These are phyloP conservation scores for Brachionus asplanchnoidis DNA, from an alignment of 1,140 invertebrate species.

Conservation along the genomic window DNA sequence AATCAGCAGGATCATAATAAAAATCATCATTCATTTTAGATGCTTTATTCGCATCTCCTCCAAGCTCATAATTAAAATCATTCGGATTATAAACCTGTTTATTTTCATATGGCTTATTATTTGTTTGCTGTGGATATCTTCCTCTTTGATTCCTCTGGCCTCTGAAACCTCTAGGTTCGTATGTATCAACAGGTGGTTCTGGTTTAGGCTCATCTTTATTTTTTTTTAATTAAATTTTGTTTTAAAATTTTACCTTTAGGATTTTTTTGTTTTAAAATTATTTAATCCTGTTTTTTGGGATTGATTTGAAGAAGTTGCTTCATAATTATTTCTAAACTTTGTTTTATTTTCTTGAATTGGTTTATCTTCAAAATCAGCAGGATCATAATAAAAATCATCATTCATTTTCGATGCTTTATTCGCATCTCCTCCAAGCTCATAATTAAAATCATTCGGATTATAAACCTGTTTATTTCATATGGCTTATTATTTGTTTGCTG, in stretches of 20 bases:
- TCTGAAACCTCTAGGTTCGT: background rate
- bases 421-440: background rate
- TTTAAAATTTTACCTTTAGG: background rate
- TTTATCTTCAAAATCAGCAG: slow-evolving; percentile 25
- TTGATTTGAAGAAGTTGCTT: too few relatives aligned
- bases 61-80: slow-evolving; percentile 11
- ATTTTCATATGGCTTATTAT: background rate
- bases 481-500: background rate
- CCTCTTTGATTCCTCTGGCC: background rate
- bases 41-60: background rate
- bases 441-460: slow-evolving; percentile 17
- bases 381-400: slow-evolving; percentile 5
- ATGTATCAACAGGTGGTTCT: background rate
- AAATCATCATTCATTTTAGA: background rate
- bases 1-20: slow-evolving; percentile 17
- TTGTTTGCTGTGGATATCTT: background rate
- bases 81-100: slow-evolving; percentile 28
- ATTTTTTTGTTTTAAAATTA: slow-evolving; percentile 1
- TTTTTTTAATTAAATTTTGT: background rate
- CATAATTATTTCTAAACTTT: too few relatives aligned
- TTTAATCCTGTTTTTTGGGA: too few relatives aligned
- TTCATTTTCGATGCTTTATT: background rate
- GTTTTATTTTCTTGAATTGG: background rate
- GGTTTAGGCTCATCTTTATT: background rate
- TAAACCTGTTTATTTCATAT: background rate